Base-by-base conservation (phyloP, 35 echinoderm and acorn worm genomes). In the Holothuria glaberrima region DNA sequence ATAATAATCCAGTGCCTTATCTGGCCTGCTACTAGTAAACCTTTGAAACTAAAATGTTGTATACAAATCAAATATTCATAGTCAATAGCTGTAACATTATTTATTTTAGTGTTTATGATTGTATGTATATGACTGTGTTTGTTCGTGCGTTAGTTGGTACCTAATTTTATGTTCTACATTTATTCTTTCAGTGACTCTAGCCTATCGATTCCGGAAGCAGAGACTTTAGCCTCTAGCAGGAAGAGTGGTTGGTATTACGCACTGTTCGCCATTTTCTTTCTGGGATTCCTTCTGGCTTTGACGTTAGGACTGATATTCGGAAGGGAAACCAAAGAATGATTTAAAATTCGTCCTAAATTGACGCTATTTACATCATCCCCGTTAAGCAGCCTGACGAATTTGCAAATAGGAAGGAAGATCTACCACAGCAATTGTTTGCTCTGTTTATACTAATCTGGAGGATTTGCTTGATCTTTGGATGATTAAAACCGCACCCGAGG, bases 251-350 rank as follows among this genome's bases (percentile, higher is more conserved):
- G 74, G 74, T 78, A 78, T 19, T 78, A 78, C 24, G 24, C 38
- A 30, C 50, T 78, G 20, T 12, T 78, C 5, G 7, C 50, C 9
- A 9, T 78, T 0, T 28, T 78, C 29, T 48, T 78, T 6, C 24
- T 78, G 44, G 74, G 74, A 78, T 78, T 78, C 44, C 3, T 78
- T n/a, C 38, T 78, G 17, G 74, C 74, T 50, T 48, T 78, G 6
- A 28, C 41, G 19, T 26, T 78, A 22, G 74, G 74, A 78, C 41
- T 78, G 50, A 78, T 78, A 21, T 78, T 35, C n/a, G 74, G 74
- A 10, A 30, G 74, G 5, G 74, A 78, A 26, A 48, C 22, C 24
- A 48, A 5, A 36, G 30, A 73, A 14, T 73, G 13, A 54, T 73
- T 14, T 18, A 35, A 35, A 21, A 14, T 73, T 35, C 4, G 22